Evolutionary conservation across 2,797 vertebrate species (phyloP), one percentile per base, ranked within the genome.

Genomic region (Apogon hyalosoma): DNA sequence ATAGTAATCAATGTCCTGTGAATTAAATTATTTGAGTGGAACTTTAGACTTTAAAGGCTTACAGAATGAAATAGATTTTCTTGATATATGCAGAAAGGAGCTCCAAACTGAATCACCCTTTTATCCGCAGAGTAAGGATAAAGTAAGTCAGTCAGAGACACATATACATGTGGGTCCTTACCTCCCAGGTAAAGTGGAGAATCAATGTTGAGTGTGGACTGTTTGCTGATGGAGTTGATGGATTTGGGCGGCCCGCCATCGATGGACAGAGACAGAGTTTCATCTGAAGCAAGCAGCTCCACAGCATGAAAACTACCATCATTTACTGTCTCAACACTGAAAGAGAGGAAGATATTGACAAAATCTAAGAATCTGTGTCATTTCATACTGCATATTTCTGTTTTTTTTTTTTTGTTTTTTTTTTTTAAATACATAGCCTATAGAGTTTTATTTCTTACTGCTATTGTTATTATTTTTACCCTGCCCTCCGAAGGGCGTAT

Each of bases 271-370:
- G 96, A 97, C 4, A 99, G 90, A 65, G 95, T 96, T 73, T 98
- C 95, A 73, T 98, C 98, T 76, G 95, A 90, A 38, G 96, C 94
- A 45, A 97, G 91, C 62, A 99, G 89, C 85, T 99, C 97, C 87
- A 99, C 96, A 8, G 95, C 94, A 55, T 99, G 98, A 82, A 99
- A 99, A 79, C 94, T 96, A 3, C 98, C 98, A 78, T 99, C 98
- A 60, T 99, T 99, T 87, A 99, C 97, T 0, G 97, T 99, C 93
- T 99, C 98, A 85, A 96, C 96, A 9, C 98, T 99, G 79, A 68
- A 56, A 50, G 41, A 58, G 38, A 62, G 41, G 13, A 46, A 41
- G 59, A 16, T 12, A 39, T 1, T 31, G 7, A 36, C 33, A 36
- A 36, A 36, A 36, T 55, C 24, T 19, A 7, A 21, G 31, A 38